Base-by-base conservation (phyloP, 1,140 invertebrate species). In the Antheraea pernyi region DNA sequence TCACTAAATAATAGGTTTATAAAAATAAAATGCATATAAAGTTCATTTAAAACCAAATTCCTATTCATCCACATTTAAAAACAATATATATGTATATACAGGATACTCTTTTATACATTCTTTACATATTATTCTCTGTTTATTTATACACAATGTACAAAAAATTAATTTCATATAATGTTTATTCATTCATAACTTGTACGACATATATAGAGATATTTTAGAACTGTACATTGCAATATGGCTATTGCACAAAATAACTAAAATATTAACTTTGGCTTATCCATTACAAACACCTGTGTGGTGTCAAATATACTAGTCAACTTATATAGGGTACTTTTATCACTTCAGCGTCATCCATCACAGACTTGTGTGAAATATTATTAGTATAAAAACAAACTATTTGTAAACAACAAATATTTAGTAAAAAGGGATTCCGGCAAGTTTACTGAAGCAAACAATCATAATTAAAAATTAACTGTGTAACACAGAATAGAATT, bases 191-290 rank as follows among this genome's bases (percentile, higher is more conserved):
- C 71, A 72, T 77, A 78, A 82, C 67, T 75, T 83, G 76, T 69
- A 67, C 60, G 30, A 36, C 19, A 70, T 71, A 73, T 42, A 42
- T 77, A 77, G 75, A 80, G 75, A 79, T 77, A 70, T 82, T 53
- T 53, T 84, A 85, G 82, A 84, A 84, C 88, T 89, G 83, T 91
- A 91, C 88, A 91, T 86, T 85, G 88, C 89, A 91, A 91, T 88
- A 81, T 68, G 71, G 72, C 79, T 91, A 91, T 91, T 91, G 89
- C 89, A 91, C 89, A 88, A 85, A 81, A 58, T 83, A 82, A 83
- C 87, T 79, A 86, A 89, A 90, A 88, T 77, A 86, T 85, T 91
- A 89, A 88, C 89, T 91, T 91, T 91, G 89, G 89, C 89, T 91
- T 91, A 90, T 83, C 81, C 79, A 88, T 89, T 86, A 80, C 63